Evolutionary conservation across 2,797 vertebrate genomes (phyloP).

Genomic region (Intellagama lesueurii): DNA sequence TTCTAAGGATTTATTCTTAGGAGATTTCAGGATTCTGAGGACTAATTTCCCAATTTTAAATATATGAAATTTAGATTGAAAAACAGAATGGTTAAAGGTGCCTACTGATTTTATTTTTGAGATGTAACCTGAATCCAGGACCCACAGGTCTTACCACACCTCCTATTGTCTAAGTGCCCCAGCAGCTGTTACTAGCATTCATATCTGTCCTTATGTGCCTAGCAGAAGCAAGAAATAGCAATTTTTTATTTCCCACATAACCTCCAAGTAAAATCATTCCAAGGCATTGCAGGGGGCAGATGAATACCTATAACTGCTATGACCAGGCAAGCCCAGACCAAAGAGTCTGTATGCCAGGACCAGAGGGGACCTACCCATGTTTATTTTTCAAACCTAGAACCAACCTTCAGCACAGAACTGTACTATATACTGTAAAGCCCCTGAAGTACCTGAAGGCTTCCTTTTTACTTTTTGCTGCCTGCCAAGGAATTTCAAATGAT

Average conservation of each 20-base stretch:
- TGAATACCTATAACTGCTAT: background rate
- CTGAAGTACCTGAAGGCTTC: background rate
- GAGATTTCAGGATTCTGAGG: background rate
- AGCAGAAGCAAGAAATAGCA: background rate
- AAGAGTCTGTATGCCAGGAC: background rate
- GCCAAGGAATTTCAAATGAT: background rate
- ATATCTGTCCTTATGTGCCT: background rate
- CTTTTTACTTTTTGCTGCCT: background rate
- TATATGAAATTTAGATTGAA: background rate
- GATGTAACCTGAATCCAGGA: background rate
- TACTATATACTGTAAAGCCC: background rate
- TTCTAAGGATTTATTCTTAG: conserved; percentile 12
- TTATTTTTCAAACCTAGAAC: background rate
- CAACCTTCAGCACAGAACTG: background rate
- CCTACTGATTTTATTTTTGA: background rate
- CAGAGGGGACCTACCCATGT: background rate
- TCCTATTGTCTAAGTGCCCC: background rate
- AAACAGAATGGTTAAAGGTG: background rate
- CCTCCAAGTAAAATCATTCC: background rate
- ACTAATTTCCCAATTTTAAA: conserved; percentile 11
- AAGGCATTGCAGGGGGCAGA: background rate
- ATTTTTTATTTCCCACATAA: background rate
- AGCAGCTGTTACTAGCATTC: background rate
- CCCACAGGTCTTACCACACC: background rate
- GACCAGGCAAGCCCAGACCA: background rate